A percentile compares a stretch with the other conserved stretches of the same genome.
Conservation (phyloP, 53 echinoderm and acorn worm species). For the Mesocentrotus franciscanus region DNA sequence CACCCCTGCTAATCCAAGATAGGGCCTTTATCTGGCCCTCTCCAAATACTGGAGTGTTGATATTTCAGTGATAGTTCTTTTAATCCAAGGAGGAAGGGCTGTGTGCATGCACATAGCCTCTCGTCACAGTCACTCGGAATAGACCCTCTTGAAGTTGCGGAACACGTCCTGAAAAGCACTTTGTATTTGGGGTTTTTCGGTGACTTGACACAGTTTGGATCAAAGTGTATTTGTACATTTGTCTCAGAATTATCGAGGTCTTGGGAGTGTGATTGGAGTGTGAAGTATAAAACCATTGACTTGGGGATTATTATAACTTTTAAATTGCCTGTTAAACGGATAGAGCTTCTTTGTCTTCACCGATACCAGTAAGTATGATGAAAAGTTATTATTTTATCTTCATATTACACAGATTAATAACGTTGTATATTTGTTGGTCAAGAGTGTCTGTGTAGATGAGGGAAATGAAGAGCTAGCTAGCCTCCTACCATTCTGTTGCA, state of each 20-base stretch:
- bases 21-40: slow-evolving; percentile 6
- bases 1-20: slow-evolving; percentile 55
- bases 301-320: slow-evolving; percentile 16
- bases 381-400: neutral
- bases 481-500: no score
- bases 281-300: neutral
- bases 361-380: neutral
- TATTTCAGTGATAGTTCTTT: slow-evolving; percentile 35
- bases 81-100: slow-evolving; percentile 27
- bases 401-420: neutral
- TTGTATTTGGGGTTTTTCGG: slow-evolving; percentile 15
- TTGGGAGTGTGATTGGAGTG: neutral
- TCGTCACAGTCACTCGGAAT: neutral
- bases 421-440: no score
- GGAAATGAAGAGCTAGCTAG: no score
- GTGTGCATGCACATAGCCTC: slow-evolving; percentile 33
- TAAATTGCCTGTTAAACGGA: neutral
- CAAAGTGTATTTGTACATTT: neutral
- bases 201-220: neutral
- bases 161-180: slow-evolving; percentile 34
- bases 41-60: slow-evolving; percentile 51
- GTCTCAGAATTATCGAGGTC: neutral
- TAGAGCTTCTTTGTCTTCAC: neutral
- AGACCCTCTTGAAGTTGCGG: neutral
- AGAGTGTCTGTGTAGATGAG: no score